phyloP scores from a whole-genome alignment of 1,140 invertebrate genomes.

The Ditylenchus dipsaci region DNA sequence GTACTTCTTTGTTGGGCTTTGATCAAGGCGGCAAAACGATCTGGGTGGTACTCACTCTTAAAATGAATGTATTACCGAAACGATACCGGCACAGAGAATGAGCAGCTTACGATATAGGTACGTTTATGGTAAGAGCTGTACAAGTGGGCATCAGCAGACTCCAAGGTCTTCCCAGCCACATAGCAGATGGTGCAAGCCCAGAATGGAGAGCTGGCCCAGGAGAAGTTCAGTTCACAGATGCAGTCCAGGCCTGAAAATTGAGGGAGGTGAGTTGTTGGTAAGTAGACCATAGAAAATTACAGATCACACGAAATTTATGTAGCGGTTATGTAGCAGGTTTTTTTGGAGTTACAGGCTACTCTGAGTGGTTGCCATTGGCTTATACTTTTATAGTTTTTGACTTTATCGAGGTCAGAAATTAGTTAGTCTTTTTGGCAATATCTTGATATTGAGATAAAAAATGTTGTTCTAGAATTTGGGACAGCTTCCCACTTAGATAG shows the following conservation, averaged over 20 bases:
- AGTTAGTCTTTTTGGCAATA: no score
- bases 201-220: slow-evolving; percentile 19
- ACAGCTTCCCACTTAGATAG: no score
- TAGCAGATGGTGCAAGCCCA: slow-evolving; percentile 33
- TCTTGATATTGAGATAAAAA: no score
- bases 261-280: no score
- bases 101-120: slow-evolving; percentile 17
- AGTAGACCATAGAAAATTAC: no score
- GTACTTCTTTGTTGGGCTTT: slow-evolving; percentile 16
- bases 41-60: slow-evolving; percentile 22
- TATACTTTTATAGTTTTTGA: no score
- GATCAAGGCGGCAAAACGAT: slow-evolving; percentile 14
- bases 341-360: no score
- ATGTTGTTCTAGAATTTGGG: no score
- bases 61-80: neutral
- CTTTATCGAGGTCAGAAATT: no score
- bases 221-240: slow-evolving; percentile 32
- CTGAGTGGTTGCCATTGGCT: no score
- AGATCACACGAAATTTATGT: no score
- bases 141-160: slow-evolving; percentile 26
- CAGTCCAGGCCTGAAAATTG: slow-evolving; percentile 20
- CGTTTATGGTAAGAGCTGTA: slow-evolving; percentile 24
- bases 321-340: neutral
- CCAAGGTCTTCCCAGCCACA: slow-evolving; percentile 24
- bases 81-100: neutral